phyloP scores from a whole-genome alignment of 2,113 vertebrate genomes.

The Anseranas semipalmata region DNA sequence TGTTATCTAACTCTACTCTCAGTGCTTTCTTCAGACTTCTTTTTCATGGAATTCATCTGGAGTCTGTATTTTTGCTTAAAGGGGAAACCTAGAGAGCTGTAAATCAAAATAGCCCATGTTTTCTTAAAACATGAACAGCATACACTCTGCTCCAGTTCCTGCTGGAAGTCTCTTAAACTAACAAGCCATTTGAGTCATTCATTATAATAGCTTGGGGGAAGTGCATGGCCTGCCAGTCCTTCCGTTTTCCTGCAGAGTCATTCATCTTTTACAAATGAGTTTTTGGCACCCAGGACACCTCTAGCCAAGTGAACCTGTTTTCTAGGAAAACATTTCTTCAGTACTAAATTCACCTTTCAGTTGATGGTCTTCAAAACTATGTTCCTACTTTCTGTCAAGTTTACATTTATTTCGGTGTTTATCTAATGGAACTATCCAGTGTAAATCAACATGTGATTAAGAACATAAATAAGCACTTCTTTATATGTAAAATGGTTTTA shows the following conservation, averaged over 20 bases:
- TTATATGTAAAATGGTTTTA: not conserved
- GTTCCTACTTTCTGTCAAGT: not conserved
- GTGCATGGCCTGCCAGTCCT: not conserved
- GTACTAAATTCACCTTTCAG: not conserved
- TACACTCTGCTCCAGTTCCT: not conserved
- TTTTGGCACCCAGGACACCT: not conserved
- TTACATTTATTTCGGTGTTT: not conserved
- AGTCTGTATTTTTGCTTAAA: not conserved
- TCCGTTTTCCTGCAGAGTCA: not conserved
- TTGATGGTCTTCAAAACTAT: not conserved
- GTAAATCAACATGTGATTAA: not conserved
- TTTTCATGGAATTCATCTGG: not conserved
- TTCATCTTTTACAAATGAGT: not conserved
- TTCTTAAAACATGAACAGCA: not conserved
- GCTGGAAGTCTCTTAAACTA: conserved; percentile 7
- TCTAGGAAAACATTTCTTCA: not conserved
- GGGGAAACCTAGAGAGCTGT: not conserved
- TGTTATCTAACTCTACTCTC: not conserved
- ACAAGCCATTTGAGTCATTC: not conserved
- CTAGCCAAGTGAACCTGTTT: not conserved
- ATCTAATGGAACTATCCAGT: not conserved
- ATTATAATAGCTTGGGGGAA: not conserved
- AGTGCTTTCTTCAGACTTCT: not conserved
- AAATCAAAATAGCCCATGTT: not conserved
- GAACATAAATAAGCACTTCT: not conserved